phyloP scores from a whole-genome alignment of 37 sponge, comb jelly and placozoan species.

The Lycopodina hypogea region DNA sequence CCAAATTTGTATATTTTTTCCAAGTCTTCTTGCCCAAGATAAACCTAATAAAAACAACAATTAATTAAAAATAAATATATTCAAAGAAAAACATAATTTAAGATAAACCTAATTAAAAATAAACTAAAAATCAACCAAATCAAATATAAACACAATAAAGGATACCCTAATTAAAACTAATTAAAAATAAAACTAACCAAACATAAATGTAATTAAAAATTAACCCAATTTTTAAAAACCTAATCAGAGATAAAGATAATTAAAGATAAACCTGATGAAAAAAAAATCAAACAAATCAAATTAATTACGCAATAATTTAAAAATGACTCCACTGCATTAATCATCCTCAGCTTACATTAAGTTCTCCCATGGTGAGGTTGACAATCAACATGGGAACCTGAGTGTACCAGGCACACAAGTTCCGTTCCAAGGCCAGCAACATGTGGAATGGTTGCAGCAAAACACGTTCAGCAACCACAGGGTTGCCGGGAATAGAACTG shows the following conservation, averaged over 20 bases:
- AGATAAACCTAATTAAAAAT: neutral
- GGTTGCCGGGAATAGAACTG: neutral
- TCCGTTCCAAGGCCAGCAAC: constrained; percentile 43
- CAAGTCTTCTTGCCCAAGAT: constrained; percentile 50
- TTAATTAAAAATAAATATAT: neutral
- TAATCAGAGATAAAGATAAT: too few species aligned
- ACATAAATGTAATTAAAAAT: too few species aligned
- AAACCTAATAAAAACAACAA: constrained; percentile 7
- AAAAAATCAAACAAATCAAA: too few species aligned
- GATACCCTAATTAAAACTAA: neutral
- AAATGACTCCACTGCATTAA: too few species aligned
- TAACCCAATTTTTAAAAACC: too few species aligned
- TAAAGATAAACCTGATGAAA: too few species aligned
- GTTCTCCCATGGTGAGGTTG: constrained; percentile 33
- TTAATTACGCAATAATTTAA: too few species aligned
- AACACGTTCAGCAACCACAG: constrained; percentile 41
- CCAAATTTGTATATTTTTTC: constrained; percentile 14
- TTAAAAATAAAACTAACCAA: too few species aligned
- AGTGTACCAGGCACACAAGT: constrained; percentile 52
- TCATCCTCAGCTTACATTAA: constrained; percentile 36
- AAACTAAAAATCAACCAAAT: neutral
- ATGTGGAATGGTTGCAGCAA: constrained; percentile 58
- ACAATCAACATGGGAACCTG: constrained; percentile 28
- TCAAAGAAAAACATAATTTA: neutral
- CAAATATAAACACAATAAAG: neutral